These are phyloP conservation scores for Proteles cristata DNA, from an alignment of 2,113 vertebrate genomes.

Conservation along the genomic window DNA sequence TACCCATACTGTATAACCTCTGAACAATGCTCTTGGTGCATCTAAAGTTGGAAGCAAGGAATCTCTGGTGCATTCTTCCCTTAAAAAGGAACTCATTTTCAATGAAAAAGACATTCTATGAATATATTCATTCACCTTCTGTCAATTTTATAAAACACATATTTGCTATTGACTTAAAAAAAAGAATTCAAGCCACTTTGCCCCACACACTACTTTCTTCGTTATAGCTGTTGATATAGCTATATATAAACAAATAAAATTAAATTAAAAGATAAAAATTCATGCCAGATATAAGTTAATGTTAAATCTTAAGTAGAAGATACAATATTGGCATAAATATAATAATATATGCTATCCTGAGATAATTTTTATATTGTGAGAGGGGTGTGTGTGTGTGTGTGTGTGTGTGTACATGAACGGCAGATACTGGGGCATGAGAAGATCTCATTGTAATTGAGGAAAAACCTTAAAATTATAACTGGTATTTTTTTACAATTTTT, in stretches of 20 bases:
- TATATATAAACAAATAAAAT: neutral
- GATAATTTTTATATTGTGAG: neutral
- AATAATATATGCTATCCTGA: neutral
- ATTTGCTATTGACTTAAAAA: neutral
- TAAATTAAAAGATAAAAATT: neutral
- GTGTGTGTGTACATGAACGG: neutral
- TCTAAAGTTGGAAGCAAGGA: neutral
- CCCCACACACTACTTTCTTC: neutral
- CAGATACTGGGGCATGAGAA: neutral
- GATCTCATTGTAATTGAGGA: neutral
- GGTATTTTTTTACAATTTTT: too few species aligned
- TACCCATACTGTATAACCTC: rapidly evolving
- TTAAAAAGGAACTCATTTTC: neutral
- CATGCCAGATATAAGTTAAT: neutral
- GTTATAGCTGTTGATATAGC: neutral
- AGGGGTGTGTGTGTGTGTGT: neutral
- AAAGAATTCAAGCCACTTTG: neutral
- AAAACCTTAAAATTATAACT: neutral
- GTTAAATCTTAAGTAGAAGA: neutral
- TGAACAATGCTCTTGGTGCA: neutral
- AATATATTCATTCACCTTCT: neutral
- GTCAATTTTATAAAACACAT: neutral
- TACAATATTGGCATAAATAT: neutral
- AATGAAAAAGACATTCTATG: neutral
- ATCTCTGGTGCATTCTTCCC: neutral